These are phyloP conservation scores for Polyommatus iphigenia DNA, from an alignment of 2,888 invertebrate genomes.

Conservation along the genomic window DNA sequence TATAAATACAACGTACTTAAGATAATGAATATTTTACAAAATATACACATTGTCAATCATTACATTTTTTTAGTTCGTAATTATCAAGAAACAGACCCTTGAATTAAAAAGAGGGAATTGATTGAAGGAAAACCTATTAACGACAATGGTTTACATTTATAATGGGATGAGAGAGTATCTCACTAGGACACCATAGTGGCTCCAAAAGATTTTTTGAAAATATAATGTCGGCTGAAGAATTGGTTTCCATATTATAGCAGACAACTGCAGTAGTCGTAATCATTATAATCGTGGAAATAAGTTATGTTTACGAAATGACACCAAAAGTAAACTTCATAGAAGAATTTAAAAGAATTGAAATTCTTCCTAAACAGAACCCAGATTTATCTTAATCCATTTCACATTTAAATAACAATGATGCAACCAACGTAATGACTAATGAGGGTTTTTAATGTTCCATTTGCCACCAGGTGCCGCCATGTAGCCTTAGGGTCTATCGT, in stretches of 20 bases:
- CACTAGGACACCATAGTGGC: not conserved
- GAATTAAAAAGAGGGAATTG: not conserved
- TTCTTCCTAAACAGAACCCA: too few species aligned
- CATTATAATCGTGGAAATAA: too few species aligned
- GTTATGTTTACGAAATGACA: too few species aligned
- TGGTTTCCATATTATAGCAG: too few species aligned
- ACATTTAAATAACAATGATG: not conserved
- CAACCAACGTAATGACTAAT: not conserved
- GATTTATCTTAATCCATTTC: not conserved
- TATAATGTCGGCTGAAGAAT: too few species aligned
- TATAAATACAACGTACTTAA: slow-evolving; percentile 61
- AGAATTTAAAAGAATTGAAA: too few species aligned
- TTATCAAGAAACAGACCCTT: not conserved
- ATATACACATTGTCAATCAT: slow-evolving; percentile 61
- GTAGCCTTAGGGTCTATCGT: too few species aligned
- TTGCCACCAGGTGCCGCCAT: too few species aligned
- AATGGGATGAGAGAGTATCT: not conserved
- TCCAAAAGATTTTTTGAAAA: not conserved
- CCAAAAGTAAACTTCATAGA: too few species aligned
- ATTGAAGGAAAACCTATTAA: not conserved
- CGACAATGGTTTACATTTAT: not conserved
- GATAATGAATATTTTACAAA: slow-evolving; percentile 63
- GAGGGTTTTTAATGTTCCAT: too few species aligned
- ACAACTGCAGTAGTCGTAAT: too few species aligned
- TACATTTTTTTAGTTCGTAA: slow-evolving; percentile 37